phyloP scores from a whole-genome alignment of 1,140 invertebrate species.

The Procambarus virginalis region DNA sequence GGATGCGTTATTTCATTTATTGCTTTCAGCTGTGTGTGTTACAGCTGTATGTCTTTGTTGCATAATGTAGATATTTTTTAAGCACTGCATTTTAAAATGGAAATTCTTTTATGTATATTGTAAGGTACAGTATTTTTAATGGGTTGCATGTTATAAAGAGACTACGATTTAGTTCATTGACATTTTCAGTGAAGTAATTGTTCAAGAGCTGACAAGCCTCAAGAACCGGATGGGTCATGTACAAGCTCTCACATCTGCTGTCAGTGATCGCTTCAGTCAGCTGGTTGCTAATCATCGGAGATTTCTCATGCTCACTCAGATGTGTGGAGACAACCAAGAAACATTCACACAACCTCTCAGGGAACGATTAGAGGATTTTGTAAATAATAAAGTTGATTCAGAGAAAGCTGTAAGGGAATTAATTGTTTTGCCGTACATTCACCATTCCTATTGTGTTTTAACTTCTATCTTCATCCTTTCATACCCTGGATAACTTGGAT shows the following conservation, averaged over 20 bases:
- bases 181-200: conserved; percentile 59
- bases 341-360: conserved; percentile 45
- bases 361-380: conserved; percentile 66
- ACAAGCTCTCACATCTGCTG: conserved; percentile 39
- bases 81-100: too few species aligned
- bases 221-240: conserved; percentile 50
- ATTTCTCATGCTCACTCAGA: conserved; percentile 66
- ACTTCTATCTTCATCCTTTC: too few species aligned
- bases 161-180: not conserved
- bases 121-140: too few species aligned
- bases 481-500: too few species aligned
- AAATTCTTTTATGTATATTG: too few species aligned
- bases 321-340: conserved; percentile 58
- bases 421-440: not conserved
- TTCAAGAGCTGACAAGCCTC: conserved; percentile 45
- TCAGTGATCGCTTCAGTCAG: conserved; percentile 68
- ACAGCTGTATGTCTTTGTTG: too few species aligned
- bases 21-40: too few species aligned
- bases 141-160: too few species aligned
- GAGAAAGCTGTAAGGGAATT: conserved; percentile 66
- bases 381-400: conserved; percentile 68
- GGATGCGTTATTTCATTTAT: too few species aligned
- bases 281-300: conserved; percentile 67
- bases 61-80: too few species aligned
- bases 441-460: not conserved